A percentile compares a stretch with the other conserved stretches of the same genome.
phyloP scores from a whole-genome alignment of 92 coral and sea anemone genomes.

The Zoanthus sansibaricus region DNA sequence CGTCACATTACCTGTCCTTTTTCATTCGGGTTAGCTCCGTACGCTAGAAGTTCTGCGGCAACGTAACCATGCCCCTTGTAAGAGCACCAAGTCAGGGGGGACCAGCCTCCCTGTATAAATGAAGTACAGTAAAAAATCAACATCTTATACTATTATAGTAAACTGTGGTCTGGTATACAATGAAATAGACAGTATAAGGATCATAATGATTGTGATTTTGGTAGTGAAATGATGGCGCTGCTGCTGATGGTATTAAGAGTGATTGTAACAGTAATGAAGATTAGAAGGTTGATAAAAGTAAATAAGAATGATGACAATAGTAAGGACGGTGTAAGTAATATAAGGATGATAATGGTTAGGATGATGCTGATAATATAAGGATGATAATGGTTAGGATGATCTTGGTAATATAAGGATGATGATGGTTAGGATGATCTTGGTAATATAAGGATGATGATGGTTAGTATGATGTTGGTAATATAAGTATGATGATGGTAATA shows the following conservation, averaged over 20 bases:
- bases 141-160: neutral
- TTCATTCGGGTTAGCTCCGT: conserved; percentile 92
- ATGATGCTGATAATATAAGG: no score
- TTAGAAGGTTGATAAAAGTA: no score
- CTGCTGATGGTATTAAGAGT: no score
- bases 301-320: no score
- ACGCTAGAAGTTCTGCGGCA: conserved; percentile 75
- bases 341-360: no score
- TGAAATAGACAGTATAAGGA: no score
- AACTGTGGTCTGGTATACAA: no score
- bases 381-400: no score
- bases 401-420: neutral
- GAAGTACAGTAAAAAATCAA: neutral
- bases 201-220: neutral
- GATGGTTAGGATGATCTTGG: no score
- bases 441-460: neutral
- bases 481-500: neutral
- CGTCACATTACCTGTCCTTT: conserved; percentile 81
- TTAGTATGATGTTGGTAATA: neutral
- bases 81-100: conserved; percentile 94
- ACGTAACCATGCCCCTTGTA: conserved; percentile 92
- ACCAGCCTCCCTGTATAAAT: conserved; percentile 88
- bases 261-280: no score
- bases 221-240: neutral
- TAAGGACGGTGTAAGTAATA: no score